Conservation (phyloP, 2,888 invertebrate genomes). For the Eulithis testata region DNA sequence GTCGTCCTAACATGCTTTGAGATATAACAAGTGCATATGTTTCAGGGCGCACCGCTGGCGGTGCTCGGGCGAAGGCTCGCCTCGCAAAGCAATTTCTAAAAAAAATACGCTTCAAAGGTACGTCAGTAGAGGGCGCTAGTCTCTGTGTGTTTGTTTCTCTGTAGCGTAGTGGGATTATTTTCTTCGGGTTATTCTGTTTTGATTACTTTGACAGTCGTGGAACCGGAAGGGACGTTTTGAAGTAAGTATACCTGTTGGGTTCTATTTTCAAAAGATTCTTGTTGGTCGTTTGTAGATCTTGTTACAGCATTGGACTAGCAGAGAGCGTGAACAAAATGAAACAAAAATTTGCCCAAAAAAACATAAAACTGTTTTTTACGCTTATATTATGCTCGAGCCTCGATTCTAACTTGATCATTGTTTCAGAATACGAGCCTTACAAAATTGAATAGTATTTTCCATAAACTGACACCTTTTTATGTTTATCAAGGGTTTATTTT, state of each 20-base stretch:
- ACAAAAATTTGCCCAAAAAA: too few species aligned
- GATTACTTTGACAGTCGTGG: constrained; percentile 12
- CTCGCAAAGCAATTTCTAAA: constrained; percentile 73
- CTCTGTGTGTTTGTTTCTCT: constrained; percentile 37
- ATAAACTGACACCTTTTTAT: too few species aligned
- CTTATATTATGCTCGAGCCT: too few species aligned
- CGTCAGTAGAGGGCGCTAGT: constrained; percentile 68
- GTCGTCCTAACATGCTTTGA: background rate
- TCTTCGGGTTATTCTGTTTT: constrained; percentile 29
- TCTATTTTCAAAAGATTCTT: background rate
- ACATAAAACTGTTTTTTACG: too few species aligned
- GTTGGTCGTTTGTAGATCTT: background rate
- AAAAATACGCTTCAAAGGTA: constrained; percentile 80
- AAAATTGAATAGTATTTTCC: too few species aligned
- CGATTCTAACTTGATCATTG: too few species aligned
- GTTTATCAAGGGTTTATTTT: too few species aligned
- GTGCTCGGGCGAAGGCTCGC: constrained; percentile 67
- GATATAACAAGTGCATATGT: constrained; percentile 40
- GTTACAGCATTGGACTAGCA: too few species aligned
- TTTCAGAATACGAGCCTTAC: too few species aligned
- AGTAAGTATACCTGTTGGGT: constrained; percentile 10
- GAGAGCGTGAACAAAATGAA: too few species aligned
- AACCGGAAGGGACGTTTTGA: background rate
- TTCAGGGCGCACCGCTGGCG: constrained; percentile 65
- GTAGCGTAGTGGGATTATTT: constrained; percentile 30